These are phyloP conservation scores for Chrysopa pallens DNA, from an alignment of 1,140 invertebrate species.

Conservation along the genomic window DNA sequence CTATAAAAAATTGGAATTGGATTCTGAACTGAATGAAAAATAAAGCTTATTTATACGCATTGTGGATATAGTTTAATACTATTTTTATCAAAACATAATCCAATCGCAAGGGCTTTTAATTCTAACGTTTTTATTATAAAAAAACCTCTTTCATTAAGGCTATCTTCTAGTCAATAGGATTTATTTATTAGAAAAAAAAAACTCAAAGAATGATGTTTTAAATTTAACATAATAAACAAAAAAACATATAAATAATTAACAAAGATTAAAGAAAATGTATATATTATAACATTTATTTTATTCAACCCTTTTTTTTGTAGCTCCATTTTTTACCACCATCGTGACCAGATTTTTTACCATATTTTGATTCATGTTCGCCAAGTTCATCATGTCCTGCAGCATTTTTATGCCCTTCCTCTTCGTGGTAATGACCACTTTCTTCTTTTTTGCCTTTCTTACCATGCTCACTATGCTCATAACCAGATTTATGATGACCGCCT, in stretches of 20 bases:
- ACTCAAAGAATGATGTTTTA: no score
- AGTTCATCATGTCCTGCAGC: slow-evolving; percentile 32
- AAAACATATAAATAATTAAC: neutral
- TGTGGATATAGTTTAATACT: no score
- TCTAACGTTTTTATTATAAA: no score
- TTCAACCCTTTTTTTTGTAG: slow-evolving; percentile 20
- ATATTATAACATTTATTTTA: neutral
- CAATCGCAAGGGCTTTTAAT: no score
- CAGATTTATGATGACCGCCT: slow-evolving; percentile 25
- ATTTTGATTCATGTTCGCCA: slow-evolving; percentile 24
- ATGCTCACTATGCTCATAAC: slow-evolving; percentile 29
- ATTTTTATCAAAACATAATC: no score
- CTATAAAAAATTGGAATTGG: no score
- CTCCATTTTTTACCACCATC: slow-evolving; percentile 35
- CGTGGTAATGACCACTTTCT: slow-evolving; percentile 34
- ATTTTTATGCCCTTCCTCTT: slow-evolving; percentile 32
- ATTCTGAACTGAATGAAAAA: no score
- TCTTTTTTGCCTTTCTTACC: slow-evolving; percentile 34
- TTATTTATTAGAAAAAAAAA: no score
- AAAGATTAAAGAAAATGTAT: neutral
- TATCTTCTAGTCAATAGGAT: no score
- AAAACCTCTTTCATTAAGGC: no score
- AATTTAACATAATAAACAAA: neutral
- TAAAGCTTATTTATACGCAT: no score
- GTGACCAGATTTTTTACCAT: slow-evolving; percentile 27